Evolutionary conservation across 2,888 invertebrate species (phyloP).

Genomic region (Plusia festucae): DNA sequence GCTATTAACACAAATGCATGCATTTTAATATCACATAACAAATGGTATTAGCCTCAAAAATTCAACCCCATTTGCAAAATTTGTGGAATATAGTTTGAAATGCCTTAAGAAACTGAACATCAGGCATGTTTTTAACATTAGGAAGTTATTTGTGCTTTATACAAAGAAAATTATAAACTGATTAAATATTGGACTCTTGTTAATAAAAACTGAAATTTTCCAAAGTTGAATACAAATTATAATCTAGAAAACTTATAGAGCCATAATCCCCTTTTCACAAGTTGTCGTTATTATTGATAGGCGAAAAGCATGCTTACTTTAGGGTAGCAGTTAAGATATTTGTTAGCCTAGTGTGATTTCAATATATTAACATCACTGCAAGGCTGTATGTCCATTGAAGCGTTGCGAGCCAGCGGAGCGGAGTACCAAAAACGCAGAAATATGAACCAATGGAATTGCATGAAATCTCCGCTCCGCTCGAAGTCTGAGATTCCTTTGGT

Average conservation of each 20-base stretch:
- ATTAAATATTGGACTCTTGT: neutral
- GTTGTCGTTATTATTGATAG: neutral
- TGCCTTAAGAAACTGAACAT: constrained; percentile 3
- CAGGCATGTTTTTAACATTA: neutral
- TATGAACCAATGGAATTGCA: no score
- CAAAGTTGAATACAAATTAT: constrained; percentile 9
- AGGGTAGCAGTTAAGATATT: no score
- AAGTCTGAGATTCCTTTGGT: no score
- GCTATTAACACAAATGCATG: constrained; percentile 39
- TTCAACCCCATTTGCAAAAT: constrained; percentile 18
- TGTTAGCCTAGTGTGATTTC: neutral
- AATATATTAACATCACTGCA: no score
- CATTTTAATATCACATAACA: constrained; percentile 36
- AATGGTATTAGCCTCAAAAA: constrained; percentile 31
- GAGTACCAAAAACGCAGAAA: no score
- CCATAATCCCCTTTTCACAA: neutral
- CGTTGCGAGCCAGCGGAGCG: no score
- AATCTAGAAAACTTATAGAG: constrained; percentile 5
- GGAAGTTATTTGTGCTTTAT: neutral
- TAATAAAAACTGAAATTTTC: neutral
- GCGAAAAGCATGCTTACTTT: neutral
- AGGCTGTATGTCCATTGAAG: no score
- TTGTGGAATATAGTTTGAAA: constrained; percentile 9
- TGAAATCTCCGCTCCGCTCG: no score
- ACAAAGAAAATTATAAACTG: neutral